A percentile compares a stretch with the other conserved stretches of the same genome.
Conservation (phyloP, 2,113 vertebrate genomes). For the Xyliphius kryptos region DNA sequence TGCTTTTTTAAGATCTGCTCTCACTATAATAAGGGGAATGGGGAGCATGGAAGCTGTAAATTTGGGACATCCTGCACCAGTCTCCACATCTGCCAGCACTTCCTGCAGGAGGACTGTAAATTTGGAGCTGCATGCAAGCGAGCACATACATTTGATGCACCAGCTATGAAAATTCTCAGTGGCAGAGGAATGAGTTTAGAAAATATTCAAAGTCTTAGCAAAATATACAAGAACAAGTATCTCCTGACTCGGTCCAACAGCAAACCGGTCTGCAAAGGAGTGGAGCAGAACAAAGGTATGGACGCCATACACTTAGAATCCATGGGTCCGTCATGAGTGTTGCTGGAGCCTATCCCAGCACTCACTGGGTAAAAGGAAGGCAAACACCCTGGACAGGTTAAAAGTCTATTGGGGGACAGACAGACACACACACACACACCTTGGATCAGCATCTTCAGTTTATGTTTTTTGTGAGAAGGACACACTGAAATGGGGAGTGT, state of each 20-base stretch:
- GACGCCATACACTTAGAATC: no score
- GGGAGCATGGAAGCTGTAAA: slow-evolving; percentile 56
- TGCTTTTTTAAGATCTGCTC: slow-evolving; percentile 54
- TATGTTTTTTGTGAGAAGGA: no score
- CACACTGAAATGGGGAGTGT: no score
- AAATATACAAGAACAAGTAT: slow-evolving; percentile 59
- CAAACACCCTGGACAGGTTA: no score
- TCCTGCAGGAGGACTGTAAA: slow-evolving; percentile 57
- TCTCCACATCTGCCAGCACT: slow-evolving; percentile 65
- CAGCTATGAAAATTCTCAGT: slow-evolving; percentile 40
- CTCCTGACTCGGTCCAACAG: slow-evolving; percentile 44
- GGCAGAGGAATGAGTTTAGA: slow-evolving; percentile 46
- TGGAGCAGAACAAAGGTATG: slow-evolving; percentile 20
- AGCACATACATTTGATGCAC: slow-evolving; percentile 44
- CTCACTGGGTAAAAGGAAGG: no score
- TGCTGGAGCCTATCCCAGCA: no score
- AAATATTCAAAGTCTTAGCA: slow-evolving; percentile 40
- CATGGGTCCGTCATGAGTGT: no score
- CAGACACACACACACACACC: no score
- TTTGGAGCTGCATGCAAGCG: slow-evolving; percentile 57
- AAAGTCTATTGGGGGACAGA: no score
- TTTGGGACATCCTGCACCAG: slow-evolving; percentile 51
- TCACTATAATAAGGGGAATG: slow-evolving; percentile 66
- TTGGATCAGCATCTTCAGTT: no score
- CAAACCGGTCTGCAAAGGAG: not conserved